Conservation (phyloP, 2,113 vertebrate genomes). For the Sorex araneus region DNA sequence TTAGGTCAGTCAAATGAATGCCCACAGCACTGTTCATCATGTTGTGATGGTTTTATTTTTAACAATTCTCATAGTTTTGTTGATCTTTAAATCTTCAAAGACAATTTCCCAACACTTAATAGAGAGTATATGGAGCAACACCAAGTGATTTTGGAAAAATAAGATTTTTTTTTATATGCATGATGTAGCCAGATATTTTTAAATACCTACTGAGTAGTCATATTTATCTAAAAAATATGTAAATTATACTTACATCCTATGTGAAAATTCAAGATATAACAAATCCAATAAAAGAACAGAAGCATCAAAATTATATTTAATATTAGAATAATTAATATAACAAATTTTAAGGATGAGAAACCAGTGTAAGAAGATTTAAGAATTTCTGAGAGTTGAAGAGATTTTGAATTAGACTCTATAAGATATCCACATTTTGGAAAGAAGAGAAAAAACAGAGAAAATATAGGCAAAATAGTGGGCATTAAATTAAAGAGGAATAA, state of each 20-base stretch:
- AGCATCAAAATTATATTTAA: not conserved
- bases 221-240: not conserved
- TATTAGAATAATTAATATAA: not conserved
- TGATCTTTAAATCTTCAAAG: constrained; percentile 24
- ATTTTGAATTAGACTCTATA: not conserved
- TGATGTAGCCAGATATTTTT: not conserved
- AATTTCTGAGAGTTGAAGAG: not conserved
- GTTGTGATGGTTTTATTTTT: constrained; percentile 11
- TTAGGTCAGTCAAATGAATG: constrained; percentile 32
- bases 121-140: not conserved
- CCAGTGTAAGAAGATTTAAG: not conserved
- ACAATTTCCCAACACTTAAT: not conserved
- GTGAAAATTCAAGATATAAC: not conserved
- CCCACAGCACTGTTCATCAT: constrained; percentile 25
- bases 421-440: not conserved
- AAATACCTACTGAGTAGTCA: not conserved
- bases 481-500: not conserved
- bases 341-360: not conserved
- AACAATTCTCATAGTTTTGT: constrained; percentile 17
- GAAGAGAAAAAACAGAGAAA: not conserved
- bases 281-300: not conserved
- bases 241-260: constrained; percentile 38
- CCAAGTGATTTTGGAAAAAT: not conserved
- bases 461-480: not conserved
- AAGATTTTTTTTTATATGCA: not conserved